Percentiles rank a stretch among this genome's conserved stretches.
Conservation (phyloP, 2,888 invertebrate species). For the Agrochola lota region DNA sequence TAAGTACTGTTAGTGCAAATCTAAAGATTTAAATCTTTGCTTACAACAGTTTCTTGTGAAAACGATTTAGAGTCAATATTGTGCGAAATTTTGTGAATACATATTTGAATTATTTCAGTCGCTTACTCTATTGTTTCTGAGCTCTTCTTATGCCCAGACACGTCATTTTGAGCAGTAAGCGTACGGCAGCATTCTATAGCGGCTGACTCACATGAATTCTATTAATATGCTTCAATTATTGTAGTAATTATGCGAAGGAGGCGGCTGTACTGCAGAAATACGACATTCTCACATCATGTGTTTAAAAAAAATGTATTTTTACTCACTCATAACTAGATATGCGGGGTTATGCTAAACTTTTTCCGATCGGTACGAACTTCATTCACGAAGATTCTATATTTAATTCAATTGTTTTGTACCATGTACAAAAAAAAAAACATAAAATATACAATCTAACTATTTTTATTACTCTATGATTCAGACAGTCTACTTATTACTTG, state of each 20-base stretch:
- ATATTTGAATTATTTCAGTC: constrained; percentile 12
- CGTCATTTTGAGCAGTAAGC: constrained; percentile 30
- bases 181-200: constrained; percentile 37
- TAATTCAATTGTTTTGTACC: no score
- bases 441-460: no score
- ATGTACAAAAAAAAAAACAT: no score
- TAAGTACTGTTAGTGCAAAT: no score
- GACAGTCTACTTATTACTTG: neutral
- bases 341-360: neutral
- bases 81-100: neutral
- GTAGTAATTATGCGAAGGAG: constrained; percentile 38
- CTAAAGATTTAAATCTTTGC: no score
- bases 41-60: neutral
- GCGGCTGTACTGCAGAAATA: constrained; percentile 16
- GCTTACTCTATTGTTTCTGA: constrained; percentile 34
- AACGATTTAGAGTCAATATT: neutral
- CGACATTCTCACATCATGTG: neutral
- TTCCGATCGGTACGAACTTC: neutral
- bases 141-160: constrained; percentile 19
- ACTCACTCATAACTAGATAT: neutral
- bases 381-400: neutral
- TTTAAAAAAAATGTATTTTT: constrained; percentile 1
- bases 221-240: constrained; percentile 55
- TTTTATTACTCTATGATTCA: neutral
- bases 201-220: constrained; percentile 49